Evolutionary conservation across 1,140 invertebrate genomes (phyloP).

Genomic region (Drosophila tristis): DNA sequence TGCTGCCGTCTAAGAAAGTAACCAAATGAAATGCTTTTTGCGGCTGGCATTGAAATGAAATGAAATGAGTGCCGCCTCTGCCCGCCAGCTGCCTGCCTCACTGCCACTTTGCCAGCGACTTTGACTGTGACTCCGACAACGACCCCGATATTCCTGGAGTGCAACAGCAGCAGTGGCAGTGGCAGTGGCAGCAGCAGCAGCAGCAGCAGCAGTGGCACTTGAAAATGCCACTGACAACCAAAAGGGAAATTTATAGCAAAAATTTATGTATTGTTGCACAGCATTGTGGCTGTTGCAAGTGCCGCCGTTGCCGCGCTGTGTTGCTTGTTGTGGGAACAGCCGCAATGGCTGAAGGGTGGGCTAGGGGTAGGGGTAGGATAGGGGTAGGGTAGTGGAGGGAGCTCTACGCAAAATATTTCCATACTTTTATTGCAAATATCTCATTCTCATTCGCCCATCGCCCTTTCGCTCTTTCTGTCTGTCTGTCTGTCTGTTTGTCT

Average conservation of each 20-base stretch:
- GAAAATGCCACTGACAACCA: constrained; percentile 79
- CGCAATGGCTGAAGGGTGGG: constrained; percentile 21
- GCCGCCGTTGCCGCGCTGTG: constrained; percentile 27
- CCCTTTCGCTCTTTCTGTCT: background rate
- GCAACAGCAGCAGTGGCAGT: background rate
- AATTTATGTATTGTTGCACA: constrained; percentile 61
- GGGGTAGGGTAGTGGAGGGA: constrained; percentile 1
- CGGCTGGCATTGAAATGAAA: constrained; percentile 76
- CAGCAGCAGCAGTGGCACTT: constrained; percentile 40
- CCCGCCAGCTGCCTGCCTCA: background rate
- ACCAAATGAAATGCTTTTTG: constrained; percentile 76
- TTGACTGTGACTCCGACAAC: background rate
- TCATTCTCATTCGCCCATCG: constrained; percentile 17
- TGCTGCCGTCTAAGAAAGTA: constrained; percentile 58
- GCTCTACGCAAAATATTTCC: constrained; percentile 71
- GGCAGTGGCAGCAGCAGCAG: constrained; percentile 23
- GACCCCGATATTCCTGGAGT: constrained; percentile 36
- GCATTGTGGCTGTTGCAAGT: constrained; percentile 50
- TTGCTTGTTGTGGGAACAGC: constrained; percentile 43
- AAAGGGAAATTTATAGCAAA: constrained; percentile 80
- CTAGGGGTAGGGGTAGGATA: constrained; percentile 1
- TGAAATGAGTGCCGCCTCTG: constrained; percentile 29
- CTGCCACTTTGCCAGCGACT: constrained; percentile 2
- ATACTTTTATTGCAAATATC: constrained; percentile 81
- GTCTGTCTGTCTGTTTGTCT: too few relatives aligned